A percentile compares a stretch with the other conserved stretches of the same genome.
Conservation (phyloP, 1,140 invertebrate genomes). For the Eciton burchellii region DNA sequence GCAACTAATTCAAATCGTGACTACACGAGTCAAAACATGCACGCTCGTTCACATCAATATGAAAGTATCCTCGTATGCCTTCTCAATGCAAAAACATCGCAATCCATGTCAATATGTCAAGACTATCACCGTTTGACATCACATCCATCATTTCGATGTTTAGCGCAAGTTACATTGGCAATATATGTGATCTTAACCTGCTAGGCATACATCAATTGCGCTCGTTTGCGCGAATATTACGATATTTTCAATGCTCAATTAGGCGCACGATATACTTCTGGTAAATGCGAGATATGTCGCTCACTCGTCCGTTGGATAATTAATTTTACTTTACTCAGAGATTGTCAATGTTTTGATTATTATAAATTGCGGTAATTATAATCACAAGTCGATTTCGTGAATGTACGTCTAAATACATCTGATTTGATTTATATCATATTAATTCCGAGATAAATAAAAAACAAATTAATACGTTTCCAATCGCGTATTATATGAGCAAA, state of each 20-base stretch:
- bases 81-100: too few species aligned
- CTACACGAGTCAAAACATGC: too few species aligned
- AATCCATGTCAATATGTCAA: background rate
- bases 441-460: background rate
- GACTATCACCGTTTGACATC: too few species aligned
- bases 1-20: too few species aligned
- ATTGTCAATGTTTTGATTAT: background rate
- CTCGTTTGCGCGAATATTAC: background rate
- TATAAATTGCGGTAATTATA: background rate
- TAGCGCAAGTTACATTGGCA: too few species aligned
- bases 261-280: conserved; percentile 28
- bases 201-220: conserved; percentile 31
- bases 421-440: background rate
- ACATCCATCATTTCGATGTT: too few species aligned
- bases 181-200: conserved; percentile 26
- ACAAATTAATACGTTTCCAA: background rate
- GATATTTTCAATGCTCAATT: conserved; percentile 50
- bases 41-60: too few species aligned
- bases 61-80: background rate
- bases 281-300: background rate
- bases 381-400: background rate
- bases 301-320: conserved; percentile 20
- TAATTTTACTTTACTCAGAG: conserved; percentile 22
- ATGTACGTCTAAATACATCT: too few species aligned
- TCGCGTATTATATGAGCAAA: background rate